Evolutionary conservation across 2,888 invertebrate genomes (phyloP).

Genomic region (Patella caerulea): DNA sequence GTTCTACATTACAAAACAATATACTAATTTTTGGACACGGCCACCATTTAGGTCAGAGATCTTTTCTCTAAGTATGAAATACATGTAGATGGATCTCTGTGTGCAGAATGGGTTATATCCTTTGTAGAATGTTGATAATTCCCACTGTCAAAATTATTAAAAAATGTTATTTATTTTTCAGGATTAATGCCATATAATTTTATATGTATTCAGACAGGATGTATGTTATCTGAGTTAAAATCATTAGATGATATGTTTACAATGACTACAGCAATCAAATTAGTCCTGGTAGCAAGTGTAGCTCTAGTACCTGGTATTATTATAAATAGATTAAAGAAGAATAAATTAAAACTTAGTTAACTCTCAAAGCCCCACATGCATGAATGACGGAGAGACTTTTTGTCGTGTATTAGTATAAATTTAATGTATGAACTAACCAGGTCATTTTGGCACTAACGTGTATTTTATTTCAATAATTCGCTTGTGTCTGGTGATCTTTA

Average conservation of each 20-base stretch:
- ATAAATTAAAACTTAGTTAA: neutral
- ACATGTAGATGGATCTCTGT: too few relatives aligned
- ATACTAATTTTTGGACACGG: too few relatives aligned
- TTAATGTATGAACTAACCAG: too few relatives aligned
- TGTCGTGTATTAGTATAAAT: neutral
- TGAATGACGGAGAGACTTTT: neutral
- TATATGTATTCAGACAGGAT: constrained; percentile 76
- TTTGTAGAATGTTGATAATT: too few relatives aligned
- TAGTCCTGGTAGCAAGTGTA: constrained; percentile 68
- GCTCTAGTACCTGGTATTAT: constrained; percentile 67
- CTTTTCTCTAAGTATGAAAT: too few relatives aligned
- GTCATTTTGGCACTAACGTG: too few relatives aligned
- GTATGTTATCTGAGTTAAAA: constrained; percentile 73
- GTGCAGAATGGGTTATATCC: too few relatives aligned
- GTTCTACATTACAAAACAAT: too few relatives aligned
- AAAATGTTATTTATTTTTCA: constrained; percentile 56
- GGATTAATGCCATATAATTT: constrained; percentile 78
- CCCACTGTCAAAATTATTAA: too few relatives aligned
- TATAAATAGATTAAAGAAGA: constrained; percentile 40
- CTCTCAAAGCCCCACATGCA: neutral
- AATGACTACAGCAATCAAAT: constrained; percentile 64
- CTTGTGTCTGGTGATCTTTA: too few relatives aligned
- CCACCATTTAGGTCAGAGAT: too few relatives aligned
- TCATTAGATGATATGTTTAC: constrained; percentile 74
- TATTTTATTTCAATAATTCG: too few relatives aligned